Evolutionary conservation across 2,888 invertebrate genomes (phyloP), one percentile per base, ranked within the genome.

Genomic region (Eueremaeus valkanovi): DNA sequence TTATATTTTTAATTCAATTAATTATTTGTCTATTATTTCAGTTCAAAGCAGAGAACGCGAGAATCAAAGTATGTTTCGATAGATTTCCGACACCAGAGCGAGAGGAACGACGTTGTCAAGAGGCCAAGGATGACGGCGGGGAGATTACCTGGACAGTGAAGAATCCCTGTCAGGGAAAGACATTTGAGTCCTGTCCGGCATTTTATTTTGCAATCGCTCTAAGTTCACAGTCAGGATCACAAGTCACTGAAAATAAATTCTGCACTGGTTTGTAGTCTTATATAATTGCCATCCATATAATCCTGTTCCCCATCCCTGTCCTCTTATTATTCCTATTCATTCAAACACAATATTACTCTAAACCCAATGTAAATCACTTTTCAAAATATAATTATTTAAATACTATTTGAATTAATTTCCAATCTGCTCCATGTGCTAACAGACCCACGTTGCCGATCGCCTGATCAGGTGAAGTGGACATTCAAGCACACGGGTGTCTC

Each of bases 41-140:
- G 77, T 78, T 79, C 55, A 76, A 73, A 31, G 61, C 78, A 24
- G 76, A 76, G n/a, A 75, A 77, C 13, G 70, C 72, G 11, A 58
- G 72, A 16, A 74, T 78, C 13, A 76, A 75, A 74, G 79, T 79
- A 18, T 79, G 79, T 61, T 78, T 73, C 49, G 63, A 61, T 36
- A 51, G 75, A 24, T 33, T 31, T 42, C 51, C 70, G 5, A 66
- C n/a, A 8, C 75, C 77, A 2, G 77, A 74, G 33, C 11, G 29
- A 3, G 58, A 68, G 13, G 72, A 70, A 45, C 13, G 45, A 16
- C 49, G 51, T 31, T 75, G 77, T 21, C 5, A 61, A 0, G 51
- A 73, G 24, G 58, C 73, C n/a, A 55, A 33, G 24, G 55, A 73
- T 18, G 73, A 42, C 18, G 75, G 68, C 31, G 77, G 75, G 11